phyloP scores from a whole-genome alignment of 2,888 invertebrate species.

The Smittia aterrima region DNA sequence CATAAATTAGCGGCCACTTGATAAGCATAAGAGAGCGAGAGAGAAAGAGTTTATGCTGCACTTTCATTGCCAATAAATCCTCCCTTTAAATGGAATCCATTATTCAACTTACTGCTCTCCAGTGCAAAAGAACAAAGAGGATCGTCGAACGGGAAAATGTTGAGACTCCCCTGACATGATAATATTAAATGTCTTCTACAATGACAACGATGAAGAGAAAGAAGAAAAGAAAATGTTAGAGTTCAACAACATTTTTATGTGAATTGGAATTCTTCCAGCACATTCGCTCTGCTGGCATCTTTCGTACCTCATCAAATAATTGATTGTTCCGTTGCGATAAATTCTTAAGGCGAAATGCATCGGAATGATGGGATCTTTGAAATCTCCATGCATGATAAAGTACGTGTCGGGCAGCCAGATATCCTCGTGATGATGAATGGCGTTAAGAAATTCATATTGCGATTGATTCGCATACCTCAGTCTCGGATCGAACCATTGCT shows the following conservation, averaged over 20 bases:
- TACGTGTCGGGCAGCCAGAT: constrained; percentile 94
- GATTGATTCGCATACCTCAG: constrained; percentile 85
- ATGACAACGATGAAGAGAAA: constrained; percentile 45
- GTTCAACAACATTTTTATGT: constrained; percentile 1
- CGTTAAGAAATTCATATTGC: constrained; percentile 84
- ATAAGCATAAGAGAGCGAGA: too few relatives aligned
- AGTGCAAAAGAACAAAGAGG: constrained; percentile 93
- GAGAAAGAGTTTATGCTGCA: too few relatives aligned
- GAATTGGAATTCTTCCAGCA: neutral
- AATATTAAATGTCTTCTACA: constrained; percentile 83
- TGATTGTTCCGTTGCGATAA: constrained; percentile 89
- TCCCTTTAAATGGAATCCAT: too few relatives aligned
- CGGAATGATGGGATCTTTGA: constrained; percentile 90
- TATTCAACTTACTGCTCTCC: constrained; percentile 84
- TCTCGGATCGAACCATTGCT: constrained; percentile 91
- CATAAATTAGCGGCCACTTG: neutral
- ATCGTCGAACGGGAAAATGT: constrained; percentile 95
- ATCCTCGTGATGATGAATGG: constrained; percentile 87
- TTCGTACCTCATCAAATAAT: constrained; percentile 90
- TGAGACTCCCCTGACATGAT: constrained; percentile 89
- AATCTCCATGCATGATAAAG: constrained; percentile 95
- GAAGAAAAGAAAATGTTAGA: too few relatives aligned
- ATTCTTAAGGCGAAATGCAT: constrained; percentile 91
- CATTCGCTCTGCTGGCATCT: neutral
- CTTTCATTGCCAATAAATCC: too few relatives aligned